Conservation (phyloP, 2,797 vertebrate genomes). For the Semotilus atromaculatus region DNA sequence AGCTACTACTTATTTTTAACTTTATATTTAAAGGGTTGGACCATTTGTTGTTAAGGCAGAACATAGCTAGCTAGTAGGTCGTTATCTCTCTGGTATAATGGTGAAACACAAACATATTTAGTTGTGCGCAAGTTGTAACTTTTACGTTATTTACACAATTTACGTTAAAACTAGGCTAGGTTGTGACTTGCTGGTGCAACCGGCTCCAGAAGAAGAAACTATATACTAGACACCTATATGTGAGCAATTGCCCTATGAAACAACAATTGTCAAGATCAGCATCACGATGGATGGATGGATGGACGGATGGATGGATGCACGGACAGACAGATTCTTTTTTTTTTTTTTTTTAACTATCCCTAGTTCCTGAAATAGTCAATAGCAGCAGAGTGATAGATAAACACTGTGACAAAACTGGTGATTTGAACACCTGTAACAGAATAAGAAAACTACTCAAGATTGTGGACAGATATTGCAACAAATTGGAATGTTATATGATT, state of each 20-base stretch:
- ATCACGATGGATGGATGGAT: neutral
- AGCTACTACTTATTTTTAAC: too few relatives aligned
- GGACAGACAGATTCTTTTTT: neutral
- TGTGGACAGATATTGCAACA: constrained; percentile 2
- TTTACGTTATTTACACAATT: too few relatives aligned
- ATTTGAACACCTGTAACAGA: constrained; percentile 11
- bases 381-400: neutral
- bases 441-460: constrained; percentile 7
- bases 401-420: neutral
- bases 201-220: neutral
- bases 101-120: too few relatives aligned
- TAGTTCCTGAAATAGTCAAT: neutral
- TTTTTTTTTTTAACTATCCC: neutral
- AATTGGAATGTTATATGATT: constrained; percentile 25
- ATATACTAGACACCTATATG: neutral
- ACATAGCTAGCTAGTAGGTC: too few relatives aligned
- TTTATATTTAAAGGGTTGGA: too few relatives aligned
- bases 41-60: too few relatives aligned
- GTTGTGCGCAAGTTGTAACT: too few relatives aligned
- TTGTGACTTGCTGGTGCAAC: too few relatives aligned
- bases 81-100: too few relatives aligned
- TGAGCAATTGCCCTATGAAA: neutral
- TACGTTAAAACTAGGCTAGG: too few relatives aligned
- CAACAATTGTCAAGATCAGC: neutral
- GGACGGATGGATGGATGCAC: neutral